phyloP scores from a whole-genome alignment of 2,797 vertebrate genomes.

The Hydrocynus forskahlii region DNA sequence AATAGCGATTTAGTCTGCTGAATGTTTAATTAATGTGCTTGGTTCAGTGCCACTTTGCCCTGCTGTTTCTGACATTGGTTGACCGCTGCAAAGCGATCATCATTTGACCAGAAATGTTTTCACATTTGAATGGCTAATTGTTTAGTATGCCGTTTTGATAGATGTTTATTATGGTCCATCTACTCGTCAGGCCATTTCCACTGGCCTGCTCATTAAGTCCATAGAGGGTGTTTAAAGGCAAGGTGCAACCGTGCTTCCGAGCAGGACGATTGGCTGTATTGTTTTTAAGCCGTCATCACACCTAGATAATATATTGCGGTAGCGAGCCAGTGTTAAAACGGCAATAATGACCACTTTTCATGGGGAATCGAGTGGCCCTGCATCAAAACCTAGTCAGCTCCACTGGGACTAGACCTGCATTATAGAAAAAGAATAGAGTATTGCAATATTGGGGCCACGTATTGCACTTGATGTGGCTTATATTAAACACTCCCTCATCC shows the following conservation, averaged over 20 bases:
- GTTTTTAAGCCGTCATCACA: not conserved
- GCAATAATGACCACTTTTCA: slow-evolving; percentile 17
- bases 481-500: too few species aligned
- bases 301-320: slow-evolving; percentile 18
- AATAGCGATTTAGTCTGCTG: slow-evolving; percentile 7
- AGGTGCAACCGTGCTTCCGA: slow-evolving; percentile 18
- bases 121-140: slow-evolving; percentile 33
- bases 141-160: slow-evolving; percentile 32
- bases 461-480: too few species aligned
- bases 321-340: slow-evolving; percentile 6
- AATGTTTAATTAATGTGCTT: slow-evolving; percentile 28
- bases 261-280: not conserved
- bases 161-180: slow-evolving; percentile 22
- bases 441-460: too few species aligned
- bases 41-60: not conserved
- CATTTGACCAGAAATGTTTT: slow-evolving; percentile 24
- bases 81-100: slow-evolving; percentile 27
- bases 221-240: slow-evolving; percentile 23
- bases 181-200: slow-evolving; percentile 9
- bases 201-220: slow-evolving; percentile 5
- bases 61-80: slow-evolving; percentile 27
- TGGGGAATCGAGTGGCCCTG: not conserved
- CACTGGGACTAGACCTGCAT: not conserved
- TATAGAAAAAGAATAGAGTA: too few species aligned
- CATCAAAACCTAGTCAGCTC: not conserved